Evolutionary conservation across 2,113 vertebrate genomes (phyloP).

Genomic region (Psilopogon haemacephalus): DNA sequence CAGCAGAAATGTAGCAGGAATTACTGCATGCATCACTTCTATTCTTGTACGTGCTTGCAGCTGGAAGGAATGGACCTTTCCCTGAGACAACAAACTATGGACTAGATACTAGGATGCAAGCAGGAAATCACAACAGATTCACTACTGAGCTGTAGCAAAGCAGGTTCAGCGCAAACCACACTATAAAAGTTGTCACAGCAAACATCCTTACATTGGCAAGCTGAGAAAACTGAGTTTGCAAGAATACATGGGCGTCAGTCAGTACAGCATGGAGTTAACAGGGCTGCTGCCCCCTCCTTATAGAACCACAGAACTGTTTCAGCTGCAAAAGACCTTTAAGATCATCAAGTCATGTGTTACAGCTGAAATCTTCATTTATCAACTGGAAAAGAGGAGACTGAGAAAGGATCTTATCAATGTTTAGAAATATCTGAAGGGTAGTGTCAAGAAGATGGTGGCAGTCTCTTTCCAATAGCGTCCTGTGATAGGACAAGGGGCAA

Average conservation of each 20-base stretch:
- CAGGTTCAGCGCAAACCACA: neutral
- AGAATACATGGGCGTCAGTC: neutral
- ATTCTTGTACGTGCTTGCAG: neutral
- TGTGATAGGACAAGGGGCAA: no score
- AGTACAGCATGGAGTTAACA: neutral
- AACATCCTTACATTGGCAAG: neutral
- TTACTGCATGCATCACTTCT: neutral
- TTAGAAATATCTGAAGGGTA: no score
- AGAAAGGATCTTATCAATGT: no score
- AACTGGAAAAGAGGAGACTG: no score
- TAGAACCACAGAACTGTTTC: neutral
- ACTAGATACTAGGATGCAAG: neutral
- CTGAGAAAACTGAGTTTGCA: neutral
- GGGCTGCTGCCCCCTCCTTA: neutral
- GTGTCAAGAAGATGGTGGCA: no score
- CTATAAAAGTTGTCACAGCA: neutral
- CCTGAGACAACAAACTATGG: neutral
- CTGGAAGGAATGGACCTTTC: neutral
- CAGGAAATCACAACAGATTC: neutral
- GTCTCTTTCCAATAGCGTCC: no score
- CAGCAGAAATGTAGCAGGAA: neutral
- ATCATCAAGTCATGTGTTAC: neutral
- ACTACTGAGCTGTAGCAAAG: neutral
- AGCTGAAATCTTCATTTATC: neutral
- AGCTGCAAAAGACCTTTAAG: no score